Conservation (phyloP, 2,113 vertebrate genomes). For the Cyphomyrus plagiostoma region DNA sequence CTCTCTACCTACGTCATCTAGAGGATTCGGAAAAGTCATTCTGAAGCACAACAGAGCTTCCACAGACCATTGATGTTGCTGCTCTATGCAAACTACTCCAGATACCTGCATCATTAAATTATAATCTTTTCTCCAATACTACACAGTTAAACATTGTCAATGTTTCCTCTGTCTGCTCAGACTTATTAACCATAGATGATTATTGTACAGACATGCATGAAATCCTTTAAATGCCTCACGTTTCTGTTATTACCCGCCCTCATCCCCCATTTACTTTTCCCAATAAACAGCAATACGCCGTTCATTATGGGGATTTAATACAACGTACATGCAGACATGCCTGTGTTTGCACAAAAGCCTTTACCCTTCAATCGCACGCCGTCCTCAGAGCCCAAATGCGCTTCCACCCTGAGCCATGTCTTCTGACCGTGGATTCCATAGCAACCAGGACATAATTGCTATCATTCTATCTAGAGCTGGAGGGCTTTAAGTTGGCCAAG, state of each 20-base stretch:
- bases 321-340: background rate
- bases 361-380: background rate
- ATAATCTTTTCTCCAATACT: background rate
- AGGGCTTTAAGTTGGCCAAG: constrained; percentile 8
- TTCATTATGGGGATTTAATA: background rate
- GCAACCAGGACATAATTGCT: constrained; percentile 8
- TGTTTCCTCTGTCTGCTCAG: background rate
- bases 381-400: background rate
- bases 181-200: background rate
- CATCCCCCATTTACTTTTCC: background rate
- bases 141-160: background rate
- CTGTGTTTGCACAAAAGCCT: background rate
- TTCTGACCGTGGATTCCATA: background rate
- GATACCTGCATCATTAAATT: background rate
- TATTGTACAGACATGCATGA: background rate
- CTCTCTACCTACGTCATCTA: background rate
- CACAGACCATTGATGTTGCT: background rate
- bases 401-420: background rate
- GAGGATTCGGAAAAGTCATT: background rate
- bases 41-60: background rate
- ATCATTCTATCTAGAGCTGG: constrained; percentile 3
- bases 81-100: background rate
- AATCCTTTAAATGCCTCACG: background rate
- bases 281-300: background rate
- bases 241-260: background rate